Evolutionary conservation across 2,888 invertebrate genomes (phyloP).

Genomic region (Heliconius ismenius): DNA sequence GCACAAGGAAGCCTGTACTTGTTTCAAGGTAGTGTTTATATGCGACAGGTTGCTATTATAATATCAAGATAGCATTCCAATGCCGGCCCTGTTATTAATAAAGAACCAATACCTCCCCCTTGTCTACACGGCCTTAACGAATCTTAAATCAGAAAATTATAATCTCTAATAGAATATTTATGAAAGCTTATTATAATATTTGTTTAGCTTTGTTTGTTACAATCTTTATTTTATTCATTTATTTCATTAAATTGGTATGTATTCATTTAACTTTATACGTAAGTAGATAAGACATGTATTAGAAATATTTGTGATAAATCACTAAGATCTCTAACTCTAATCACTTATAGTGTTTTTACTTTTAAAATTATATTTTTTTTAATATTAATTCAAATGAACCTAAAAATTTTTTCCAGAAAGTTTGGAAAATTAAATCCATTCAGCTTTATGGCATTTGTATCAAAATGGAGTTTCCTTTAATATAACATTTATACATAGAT

Average conservation of each 20-base stretch:
- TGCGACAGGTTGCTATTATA: constrained; percentile 68
- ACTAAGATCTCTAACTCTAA: too few species aligned
- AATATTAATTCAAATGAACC: neutral
- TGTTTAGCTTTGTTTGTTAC: neutral
- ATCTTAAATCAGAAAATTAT: constrained; percentile 64
- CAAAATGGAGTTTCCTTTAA: neutral
- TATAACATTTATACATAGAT: neutral
- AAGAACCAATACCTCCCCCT: constrained; percentile 65
- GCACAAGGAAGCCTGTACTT: constrained; percentile 55
- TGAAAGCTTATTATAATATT: neutral
- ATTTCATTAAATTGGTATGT: neutral
- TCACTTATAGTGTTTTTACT: neutral
- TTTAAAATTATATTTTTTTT: neutral
- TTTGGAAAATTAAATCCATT: neutral
- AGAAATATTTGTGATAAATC: neutral
- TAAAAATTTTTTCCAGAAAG: neutral
- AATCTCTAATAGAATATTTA: constrained; percentile 31
- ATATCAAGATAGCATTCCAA: constrained; percentile 65
- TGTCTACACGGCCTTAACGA: constrained; percentile 63
- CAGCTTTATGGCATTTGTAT: neutral
- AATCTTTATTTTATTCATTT: neutral
- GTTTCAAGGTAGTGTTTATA: constrained; percentile 53
- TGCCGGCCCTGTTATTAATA: constrained; percentile 69
- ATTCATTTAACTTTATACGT: neutral
- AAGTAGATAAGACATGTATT: neutral